Conservation (phyloP, 2,113 vertebrate genomes). For the Chaetops frenatus region DNA sequence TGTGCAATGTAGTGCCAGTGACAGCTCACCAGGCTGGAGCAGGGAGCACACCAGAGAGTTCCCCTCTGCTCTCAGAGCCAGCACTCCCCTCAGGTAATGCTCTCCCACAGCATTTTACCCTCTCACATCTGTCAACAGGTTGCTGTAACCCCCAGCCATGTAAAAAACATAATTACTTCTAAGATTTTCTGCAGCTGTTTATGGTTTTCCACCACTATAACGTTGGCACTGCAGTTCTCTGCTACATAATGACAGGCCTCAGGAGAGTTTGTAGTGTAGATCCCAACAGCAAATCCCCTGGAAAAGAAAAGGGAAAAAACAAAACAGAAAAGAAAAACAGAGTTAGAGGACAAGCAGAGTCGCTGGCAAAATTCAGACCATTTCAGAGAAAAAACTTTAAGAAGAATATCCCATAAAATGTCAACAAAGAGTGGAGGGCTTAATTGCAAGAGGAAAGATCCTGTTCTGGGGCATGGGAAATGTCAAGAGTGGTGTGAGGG, state of each 20-base stretch:
- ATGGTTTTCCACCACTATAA: conserved; percentile 88
- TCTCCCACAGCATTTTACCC: not conserved
- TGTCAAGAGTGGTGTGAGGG: not conserved
- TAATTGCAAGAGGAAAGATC: not conserved
- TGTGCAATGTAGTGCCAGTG: not conserved
- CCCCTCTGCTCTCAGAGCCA: not conserved
- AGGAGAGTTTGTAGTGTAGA: conserved; percentile 90
- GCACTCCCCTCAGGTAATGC: not conserved
- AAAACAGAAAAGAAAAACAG: not conserved
- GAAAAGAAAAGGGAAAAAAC: not conserved
- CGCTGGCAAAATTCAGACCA: not conserved
- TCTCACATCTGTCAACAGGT: not conserved
- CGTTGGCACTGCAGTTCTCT: conserved; percentile 78
- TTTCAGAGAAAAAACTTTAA: not conserved
- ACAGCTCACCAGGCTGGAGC: not conserved
- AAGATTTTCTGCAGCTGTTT: conserved; percentile 89
- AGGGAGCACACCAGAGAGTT: not conserved
- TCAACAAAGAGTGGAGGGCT: not conserved
- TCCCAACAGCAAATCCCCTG: conserved; percentile 89
- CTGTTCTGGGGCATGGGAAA: not conserved
- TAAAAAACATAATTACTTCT: conserved; percentile 70
- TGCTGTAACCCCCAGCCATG: not conserved
- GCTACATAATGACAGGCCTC: conserved; percentile 87
- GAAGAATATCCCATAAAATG: not conserved
- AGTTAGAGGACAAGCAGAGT: not conserved